Base-by-base conservation (phyloP, 2,888 invertebrate genomes). In the Stenoptilia bipunctidactyla region DNA sequence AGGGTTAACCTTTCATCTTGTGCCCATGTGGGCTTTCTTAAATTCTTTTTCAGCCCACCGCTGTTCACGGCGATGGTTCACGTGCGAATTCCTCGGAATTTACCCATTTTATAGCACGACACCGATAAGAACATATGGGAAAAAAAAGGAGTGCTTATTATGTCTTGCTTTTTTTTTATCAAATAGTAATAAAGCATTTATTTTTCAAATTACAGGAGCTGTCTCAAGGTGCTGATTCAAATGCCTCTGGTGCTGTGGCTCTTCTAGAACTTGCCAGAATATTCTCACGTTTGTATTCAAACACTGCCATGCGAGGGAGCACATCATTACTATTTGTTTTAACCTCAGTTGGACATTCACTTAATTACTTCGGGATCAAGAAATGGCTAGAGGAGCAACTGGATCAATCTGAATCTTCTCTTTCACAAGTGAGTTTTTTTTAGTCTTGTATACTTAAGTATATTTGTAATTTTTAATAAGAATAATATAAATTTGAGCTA, bases 1-100 rank as follows among this genome's bases (percentile, higher is more conserved):
- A 62, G 99, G 99, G 88, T 99, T 99, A 61, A 98, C 97, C 92
- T 99, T 99, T 98, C 98, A 99, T 66, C 98, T 90, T 42, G 99
- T 99, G 51, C 99, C 99, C 87, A 99, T 93, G 89, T 99, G 98
- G 62, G 98, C 98, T 79, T 99, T 99, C 85, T 99, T 99, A 88
- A 96, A 99, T 65, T 98, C 97, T 72, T 98, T 98, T 76, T 99
- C 99, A 48, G 97, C 95, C 99, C 99, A 99, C 80, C 96, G 89
- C 85, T 99, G 98, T 59, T 97, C 96, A 57, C 98, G 91, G 63
- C 99, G 92, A 75, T 98, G 97, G 75, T 95, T 96, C 60, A 96
- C 95, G 86, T 99, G 65, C 96, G 92, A 68, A 99, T 91, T 87
- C 99, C 99, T 88, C 97, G 93, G 83, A 99, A 99, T 87, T 99